Evolutionary conservation across 2,888 invertebrate species (phyloP).

Genomic region (Ceramica pisi): DNA sequence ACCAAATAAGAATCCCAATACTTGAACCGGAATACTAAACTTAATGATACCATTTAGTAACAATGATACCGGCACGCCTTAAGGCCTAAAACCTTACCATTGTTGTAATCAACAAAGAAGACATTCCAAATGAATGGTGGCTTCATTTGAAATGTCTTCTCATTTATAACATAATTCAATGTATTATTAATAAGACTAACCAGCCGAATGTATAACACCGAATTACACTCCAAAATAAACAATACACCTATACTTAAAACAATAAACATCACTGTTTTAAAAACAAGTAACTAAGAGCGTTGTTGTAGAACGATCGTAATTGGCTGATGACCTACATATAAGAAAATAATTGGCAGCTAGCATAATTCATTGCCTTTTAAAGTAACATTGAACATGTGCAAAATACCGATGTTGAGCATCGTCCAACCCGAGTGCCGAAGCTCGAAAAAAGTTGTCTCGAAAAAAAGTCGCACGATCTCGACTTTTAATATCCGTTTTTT

Average conservation of each 20-base stretch:
- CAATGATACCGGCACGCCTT: not conserved
- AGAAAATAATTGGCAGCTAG: slow-evolving; percentile 62
- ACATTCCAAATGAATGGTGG: slow-evolving; percentile 18
- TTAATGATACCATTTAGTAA: not conserved
- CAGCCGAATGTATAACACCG: slow-evolving; percentile 32
- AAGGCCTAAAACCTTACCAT: no score
- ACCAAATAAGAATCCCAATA: not conserved
- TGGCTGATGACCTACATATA: slow-evolving; percentile 61
- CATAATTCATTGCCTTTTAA: slow-evolving; percentile 69
- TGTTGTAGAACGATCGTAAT: slow-evolving; percentile 51
- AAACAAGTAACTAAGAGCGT: slow-evolving; percentile 24
- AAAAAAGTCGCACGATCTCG: slow-evolving; percentile 47
- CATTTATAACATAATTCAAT: slow-evolving; percentile 18
- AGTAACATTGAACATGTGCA: slow-evolving; percentile 71
- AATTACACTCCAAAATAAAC: slow-evolving; percentile 24
- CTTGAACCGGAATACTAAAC: not conserved
- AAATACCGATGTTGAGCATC: slow-evolving; percentile 66
- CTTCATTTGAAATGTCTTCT: no score
- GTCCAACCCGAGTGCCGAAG: slow-evolving; percentile 29
- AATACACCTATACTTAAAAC: slow-evolving; percentile 15
- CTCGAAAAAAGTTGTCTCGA: slow-evolving; percentile 48
- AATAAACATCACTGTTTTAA: slow-evolving; percentile 31
- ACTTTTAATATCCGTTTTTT: slow-evolving; percentile 54
- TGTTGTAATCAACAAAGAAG: not conserved
- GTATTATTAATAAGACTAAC: slow-evolving; percentile 41